Conservation (phyloP, 2,888 invertebrate species). For the Mylabris sibirica region DNA sequence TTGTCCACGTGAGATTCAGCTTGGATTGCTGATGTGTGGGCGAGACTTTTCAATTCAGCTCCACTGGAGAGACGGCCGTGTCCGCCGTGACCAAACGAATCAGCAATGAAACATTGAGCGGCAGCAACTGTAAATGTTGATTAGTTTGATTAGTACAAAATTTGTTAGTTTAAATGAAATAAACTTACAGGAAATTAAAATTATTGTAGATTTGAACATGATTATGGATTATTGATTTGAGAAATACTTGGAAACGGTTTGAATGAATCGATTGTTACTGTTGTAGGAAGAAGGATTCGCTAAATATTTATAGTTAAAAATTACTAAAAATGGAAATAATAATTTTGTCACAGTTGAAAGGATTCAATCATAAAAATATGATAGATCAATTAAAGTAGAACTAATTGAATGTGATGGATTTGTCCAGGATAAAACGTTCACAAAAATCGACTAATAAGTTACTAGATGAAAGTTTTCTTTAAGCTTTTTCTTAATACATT, state of each 20-base stretch:
- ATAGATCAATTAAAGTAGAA: neutral
- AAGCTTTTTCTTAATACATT: neutral
- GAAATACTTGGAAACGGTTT: neutral
- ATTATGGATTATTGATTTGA: neutral
- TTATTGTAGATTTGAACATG: neutral
- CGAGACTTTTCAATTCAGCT: conserved; percentile 22
- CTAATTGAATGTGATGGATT: neutral
- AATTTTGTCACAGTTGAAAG: neutral
- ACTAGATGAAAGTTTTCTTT: neutral
- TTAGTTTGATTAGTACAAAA: neutral
- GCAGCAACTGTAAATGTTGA: conserved; percentile 17
- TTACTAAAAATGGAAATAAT: neutral
- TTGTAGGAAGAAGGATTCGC: neutral
- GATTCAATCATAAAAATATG: neutral
- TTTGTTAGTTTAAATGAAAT: neutral
- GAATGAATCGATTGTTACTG: neutral
- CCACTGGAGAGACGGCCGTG: neutral
- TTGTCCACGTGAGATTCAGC: conserved; percentile 16
- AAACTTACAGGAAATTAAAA: neutral
- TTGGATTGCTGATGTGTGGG: conserved; percentile 24
- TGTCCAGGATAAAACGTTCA: neutral
- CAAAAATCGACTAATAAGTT: neutral
- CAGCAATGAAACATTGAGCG: neutral
- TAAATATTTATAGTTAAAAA: neutral
- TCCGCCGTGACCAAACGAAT: neutral